phyloP scores from a whole-genome alignment of 2,113 vertebrate species.

The Myrmophylax atrothorax region DNA sequence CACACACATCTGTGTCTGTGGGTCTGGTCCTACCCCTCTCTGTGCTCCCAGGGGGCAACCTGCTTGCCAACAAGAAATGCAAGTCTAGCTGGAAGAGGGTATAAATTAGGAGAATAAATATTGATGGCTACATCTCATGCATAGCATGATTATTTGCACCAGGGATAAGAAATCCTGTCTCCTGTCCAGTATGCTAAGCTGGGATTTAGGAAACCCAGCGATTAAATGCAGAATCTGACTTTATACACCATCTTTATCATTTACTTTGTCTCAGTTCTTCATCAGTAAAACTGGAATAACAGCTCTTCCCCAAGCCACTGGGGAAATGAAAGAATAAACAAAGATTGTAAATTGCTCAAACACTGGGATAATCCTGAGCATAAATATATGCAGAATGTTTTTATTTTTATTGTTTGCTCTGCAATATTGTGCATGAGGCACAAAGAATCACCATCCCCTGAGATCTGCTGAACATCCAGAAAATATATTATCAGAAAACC shows the following conservation, averaged over 20 bases:
- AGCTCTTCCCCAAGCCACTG: background rate
- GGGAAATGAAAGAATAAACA: slow-evolving; percentile 57
- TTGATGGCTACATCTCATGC: background rate
- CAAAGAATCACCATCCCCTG: background rate
- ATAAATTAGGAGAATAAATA: background rate
- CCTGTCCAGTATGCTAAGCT: background rate
- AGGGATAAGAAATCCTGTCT: background rate
- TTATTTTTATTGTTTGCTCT: slow-evolving; percentile 50
- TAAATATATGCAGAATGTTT: slow-evolving; percentile 60
- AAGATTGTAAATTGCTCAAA: slow-evolving; percentile 46
- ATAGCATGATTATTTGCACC: background rate
- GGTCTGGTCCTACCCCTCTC: background rate
- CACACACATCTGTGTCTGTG: background rate
- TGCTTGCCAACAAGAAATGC: background rate
- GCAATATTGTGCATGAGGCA: background rate
- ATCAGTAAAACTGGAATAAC: background rate
- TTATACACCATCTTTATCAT: background rate
- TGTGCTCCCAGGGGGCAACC: background rate
- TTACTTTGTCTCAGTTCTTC: background rate
- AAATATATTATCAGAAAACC: slow-evolving; percentile 11
- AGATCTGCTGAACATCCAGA: background rate
- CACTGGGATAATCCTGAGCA: slow-evolving; percentile 27
- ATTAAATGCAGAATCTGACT: background rate
- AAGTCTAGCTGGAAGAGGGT: background rate
- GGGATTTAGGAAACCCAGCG: background rate